Conservation (phyloP, 2,888 invertebrate genomes). For the Euplagia quadripunctaria region DNA sequence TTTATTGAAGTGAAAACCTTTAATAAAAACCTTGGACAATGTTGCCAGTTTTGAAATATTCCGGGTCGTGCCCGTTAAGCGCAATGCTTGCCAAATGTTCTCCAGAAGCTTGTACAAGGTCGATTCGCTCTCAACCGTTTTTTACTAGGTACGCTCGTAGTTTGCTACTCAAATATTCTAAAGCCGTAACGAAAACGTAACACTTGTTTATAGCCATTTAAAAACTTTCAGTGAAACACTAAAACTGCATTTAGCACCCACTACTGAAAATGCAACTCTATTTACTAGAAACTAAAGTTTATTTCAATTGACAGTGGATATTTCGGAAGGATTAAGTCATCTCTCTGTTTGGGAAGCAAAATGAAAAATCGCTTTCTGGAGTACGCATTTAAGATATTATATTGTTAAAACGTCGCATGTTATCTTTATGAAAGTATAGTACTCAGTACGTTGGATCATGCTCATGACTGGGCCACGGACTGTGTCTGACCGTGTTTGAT, state of each 20-base stretch:
- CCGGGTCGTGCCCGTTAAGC: slow-evolving; percentile 12
- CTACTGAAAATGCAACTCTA: slow-evolving; percentile 20
- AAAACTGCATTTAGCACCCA: slow-evolving; percentile 44
- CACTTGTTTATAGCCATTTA: slow-evolving; percentile 60
- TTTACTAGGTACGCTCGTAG: slow-evolving; percentile 26
- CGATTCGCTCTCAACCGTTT: slow-evolving; percentile 37
- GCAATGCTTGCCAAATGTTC: slow-evolving; percentile 31
- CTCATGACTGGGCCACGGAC: background rate
- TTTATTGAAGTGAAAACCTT: background rate
- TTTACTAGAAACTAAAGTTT: background rate
- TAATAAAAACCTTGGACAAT: background rate
- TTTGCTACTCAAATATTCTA: slow-evolving; percentile 48
- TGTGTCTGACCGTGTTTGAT: background rate
- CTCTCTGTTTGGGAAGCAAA: slow-evolving; percentile 41
- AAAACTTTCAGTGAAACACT: slow-evolving; percentile 53
- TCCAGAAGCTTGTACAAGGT: slow-evolving; percentile 27
- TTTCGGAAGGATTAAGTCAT: slow-evolving; percentile 45
- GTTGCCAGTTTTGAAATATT: slow-evolving; percentile 6
- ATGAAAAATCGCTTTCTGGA: slow-evolving; percentile 44
- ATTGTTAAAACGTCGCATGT: background rate
- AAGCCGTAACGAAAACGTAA: slow-evolving; percentile 57
- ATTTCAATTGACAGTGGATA: background rate
- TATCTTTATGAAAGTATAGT: background rate
- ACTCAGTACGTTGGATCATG: background rate
- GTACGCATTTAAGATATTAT: slow-evolving; percentile 36